Evolutionary conservation across 2,888 invertebrate species (phyloP).

Genomic region (Uropetala carovei): DNA sequence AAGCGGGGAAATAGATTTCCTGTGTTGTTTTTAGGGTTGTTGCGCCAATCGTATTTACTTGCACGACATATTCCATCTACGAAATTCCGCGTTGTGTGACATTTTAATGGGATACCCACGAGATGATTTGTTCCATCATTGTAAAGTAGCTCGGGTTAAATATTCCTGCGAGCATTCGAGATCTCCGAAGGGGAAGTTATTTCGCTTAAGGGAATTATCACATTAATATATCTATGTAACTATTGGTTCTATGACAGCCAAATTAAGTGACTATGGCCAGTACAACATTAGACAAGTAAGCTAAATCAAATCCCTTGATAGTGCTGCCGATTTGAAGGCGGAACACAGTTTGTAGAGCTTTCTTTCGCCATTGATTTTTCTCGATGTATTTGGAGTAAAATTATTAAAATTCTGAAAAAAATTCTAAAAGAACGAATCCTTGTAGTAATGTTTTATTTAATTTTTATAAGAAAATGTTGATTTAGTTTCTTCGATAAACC

Average conservation of each 20-base stretch:
- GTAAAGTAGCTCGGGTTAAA: not conserved
- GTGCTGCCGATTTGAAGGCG: no score
- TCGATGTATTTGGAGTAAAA: no score
- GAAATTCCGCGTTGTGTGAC: no score
- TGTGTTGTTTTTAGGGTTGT: not conserved
- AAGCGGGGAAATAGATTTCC: slow-evolving; percentile 1
- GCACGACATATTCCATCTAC: no score
- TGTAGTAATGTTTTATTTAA: no score
- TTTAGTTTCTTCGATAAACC: no score
- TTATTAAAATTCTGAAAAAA: no score
- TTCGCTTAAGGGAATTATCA: not conserved
- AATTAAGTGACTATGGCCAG: not conserved
- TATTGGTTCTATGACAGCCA: not conserved
- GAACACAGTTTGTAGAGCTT: no score
- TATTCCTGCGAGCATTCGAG: not conserved
- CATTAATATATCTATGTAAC: no score
- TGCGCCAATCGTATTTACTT: not conserved
- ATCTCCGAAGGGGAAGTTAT: not conserved
- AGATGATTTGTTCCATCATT: not conserved
- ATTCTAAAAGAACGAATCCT: no score
- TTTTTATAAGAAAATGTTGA: no score
- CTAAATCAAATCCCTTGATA: not conserved
- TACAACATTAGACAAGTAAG: not conserved
- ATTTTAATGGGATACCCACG: not conserved
- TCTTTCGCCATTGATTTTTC: no score